Evolutionary conservation across 2,888 invertebrate species (phyloP), one percentile per base, ranked within the genome.

Genomic region (Ecliptopera silaceata): DNA sequence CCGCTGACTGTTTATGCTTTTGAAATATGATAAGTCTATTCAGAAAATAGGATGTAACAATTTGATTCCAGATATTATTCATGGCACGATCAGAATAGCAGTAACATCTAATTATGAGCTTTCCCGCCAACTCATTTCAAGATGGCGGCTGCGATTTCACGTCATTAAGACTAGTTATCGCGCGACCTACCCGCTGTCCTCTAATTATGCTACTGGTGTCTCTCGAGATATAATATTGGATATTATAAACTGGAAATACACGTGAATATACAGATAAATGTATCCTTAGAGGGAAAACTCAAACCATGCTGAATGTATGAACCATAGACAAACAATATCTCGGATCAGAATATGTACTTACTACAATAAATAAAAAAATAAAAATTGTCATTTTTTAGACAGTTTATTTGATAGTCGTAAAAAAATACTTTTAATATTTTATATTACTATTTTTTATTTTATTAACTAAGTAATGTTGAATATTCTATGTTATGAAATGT

Each of bases 141-240:
- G 73, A 87, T 87, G 86, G 86, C 86, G 78, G 74, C 72, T 72
- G 74, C 77, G 82, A 83, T 84, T 86, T 85, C 83, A 77, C 77
- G 79, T 88, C 80, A 88, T 88, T 87, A 87, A 78, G 83, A 81
- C 84, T 86, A 86, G 86, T 86, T 87, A 88, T 86, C 84, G 80
- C 80, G 76, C 84, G 82, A 82, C 81, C 82, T 76, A 75, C 74
- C 77, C 68, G 75, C 83, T 77, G 82, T 85, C 81, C 86, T 85
- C 87, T 89, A 85, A 89, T 88, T 86, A 88, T 69, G 71, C 77
- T 77, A 77, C 82, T 79, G 82, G 79, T 78, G 71, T 77, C 79
- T 79, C 79, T 81, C 77, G 73, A 74, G 59, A 58, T 78, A 81
- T 86, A 84, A 86, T 86, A 81, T 84, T 71, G 75, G 72, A 81